These are phyloP conservation scores for Aphelenchoides fujianensis DNA, from an alignment of 1,140 invertebrate species.

Conservation along the genomic window DNA sequence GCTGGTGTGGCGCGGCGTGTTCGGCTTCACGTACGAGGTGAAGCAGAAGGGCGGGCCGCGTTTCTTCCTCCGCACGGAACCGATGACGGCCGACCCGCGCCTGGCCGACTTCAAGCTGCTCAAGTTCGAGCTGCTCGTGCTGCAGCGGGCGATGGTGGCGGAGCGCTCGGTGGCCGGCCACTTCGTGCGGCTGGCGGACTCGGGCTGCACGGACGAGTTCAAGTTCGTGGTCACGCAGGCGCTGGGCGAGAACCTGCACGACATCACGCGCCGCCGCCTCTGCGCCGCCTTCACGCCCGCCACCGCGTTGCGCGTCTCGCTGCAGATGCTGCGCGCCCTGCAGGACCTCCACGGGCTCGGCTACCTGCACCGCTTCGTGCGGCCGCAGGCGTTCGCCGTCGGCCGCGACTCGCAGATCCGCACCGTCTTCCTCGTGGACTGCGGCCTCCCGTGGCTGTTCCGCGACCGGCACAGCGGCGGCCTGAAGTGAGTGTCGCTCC, in stretches of 20 bases:
- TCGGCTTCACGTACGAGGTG: neutral
- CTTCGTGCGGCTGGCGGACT: neutral
- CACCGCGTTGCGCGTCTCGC: neutral
- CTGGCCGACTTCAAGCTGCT: neutral
- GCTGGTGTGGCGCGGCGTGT: neutral
- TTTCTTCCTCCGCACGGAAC: neutral
- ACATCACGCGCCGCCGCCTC: neutral
- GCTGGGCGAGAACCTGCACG: neutral
- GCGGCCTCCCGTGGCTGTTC: neutral
- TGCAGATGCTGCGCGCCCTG: conserved; percentile 6
- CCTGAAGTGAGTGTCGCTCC: neutral
- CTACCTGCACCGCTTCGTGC: neutral
- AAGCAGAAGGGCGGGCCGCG: neutral
- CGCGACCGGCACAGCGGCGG: neutral
- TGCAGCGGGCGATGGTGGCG: neutral
- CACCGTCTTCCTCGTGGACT: neutral
- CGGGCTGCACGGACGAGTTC: neutral
- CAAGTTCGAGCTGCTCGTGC: neutral
- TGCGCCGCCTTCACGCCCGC: neutral
- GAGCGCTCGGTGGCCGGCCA: neutral
- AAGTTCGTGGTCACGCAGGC: conserved; percentile 6
- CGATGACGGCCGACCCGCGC: neutral
- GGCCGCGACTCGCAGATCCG: neutral
- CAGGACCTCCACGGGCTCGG: neutral
- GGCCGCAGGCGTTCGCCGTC: neutral